Base-by-base conservation (phyloP, 2,888 invertebrate genomes). In the Griposia aprilina region DNA sequence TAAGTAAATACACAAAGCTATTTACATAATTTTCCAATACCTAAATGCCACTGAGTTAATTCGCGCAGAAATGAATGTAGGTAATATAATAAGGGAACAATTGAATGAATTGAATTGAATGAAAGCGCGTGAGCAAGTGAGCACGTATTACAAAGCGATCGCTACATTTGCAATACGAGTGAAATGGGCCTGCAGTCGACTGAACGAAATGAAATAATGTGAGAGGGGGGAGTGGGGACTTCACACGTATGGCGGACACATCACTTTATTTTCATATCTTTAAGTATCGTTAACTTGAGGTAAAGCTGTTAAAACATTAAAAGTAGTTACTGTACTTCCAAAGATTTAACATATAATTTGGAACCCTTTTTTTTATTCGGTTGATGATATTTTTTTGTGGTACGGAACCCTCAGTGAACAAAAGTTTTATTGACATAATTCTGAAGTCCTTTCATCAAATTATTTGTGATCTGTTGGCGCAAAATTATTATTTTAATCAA, bases 21-120 rank as follows among this genome's bases (percentile, higher is more conserved):
- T 23, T 52, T 20, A 52, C 20, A 55, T 10, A 23, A 10, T 23
- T 55, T 55, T 23, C 23, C 23, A 55, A 10, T 23, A 23, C 10
- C 23, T 23, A 55, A 55, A 10, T 55, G 23, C 23, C 23, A 20
- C 52, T 52, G 55, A 55, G 23, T 55, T 23, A 55, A 55, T 23
- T 48, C 15, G 13, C 13, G 48, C n/a, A n/a, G n/a, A 52, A 11
- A 57, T 57, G n/a, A 57, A n/a, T 57, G n/a, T 3, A 36, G 30
- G 30, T 55, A 55, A 55, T 55, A 23, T 57, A 57, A 57, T 57
- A 57, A 57, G n/a, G n/a, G 57, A 57, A 11, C n/a, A 57, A n/a
- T 57, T 57, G n/a, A 57, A 57, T 55, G 23, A 55, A n/a, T n/a
- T n/a, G n/a, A 57, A n/a, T 57, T 57, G n/a, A 57, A 57, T 55